phyloP scores from a whole-genome alignment of 2,113 vertebrate genomes.

The Budorcas taxicolor region DNA sequence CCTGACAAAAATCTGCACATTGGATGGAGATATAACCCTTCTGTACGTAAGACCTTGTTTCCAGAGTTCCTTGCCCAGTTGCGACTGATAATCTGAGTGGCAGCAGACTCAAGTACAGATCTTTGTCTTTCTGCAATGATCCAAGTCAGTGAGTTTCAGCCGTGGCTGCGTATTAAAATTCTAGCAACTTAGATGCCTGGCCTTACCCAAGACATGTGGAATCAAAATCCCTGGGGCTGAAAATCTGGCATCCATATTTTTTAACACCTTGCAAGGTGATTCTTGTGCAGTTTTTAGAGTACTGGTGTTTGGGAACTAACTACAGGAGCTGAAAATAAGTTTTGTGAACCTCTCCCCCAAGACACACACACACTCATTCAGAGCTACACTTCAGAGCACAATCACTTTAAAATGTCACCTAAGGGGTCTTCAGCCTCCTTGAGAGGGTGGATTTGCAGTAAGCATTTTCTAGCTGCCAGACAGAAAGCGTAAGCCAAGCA shows the following conservation, averaged over 20 bases:
- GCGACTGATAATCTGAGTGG: background rate
- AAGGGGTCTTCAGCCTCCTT: background rate
- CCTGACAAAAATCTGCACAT: background rate
- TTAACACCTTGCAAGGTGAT: background rate
- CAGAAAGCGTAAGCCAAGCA: background rate
- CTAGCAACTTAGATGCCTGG: background rate
- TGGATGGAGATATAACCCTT: background rate
- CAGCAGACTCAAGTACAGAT: background rate
- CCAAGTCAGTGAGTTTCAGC: background rate
- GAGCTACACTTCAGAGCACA: background rate
- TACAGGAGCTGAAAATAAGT: background rate
- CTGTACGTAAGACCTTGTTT: background rate
- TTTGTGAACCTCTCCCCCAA: too few relatives aligned
- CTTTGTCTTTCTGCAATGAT: background rate
- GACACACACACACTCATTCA: background rate
- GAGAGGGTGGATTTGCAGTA: background rate
- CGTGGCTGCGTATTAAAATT: background rate
- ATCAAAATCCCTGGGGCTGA: background rate
- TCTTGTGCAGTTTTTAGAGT: background rate
- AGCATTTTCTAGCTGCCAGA: background rate
- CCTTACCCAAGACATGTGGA: background rate
- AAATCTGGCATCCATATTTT: background rate
- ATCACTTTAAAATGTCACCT: background rate
- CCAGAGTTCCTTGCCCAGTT: background rate
- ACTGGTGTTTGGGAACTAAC: background rate